Evolutionary conservation across 1,140 invertebrate genomes (phyloP).

Genomic region (Harpegnathos saltator): DNA sequence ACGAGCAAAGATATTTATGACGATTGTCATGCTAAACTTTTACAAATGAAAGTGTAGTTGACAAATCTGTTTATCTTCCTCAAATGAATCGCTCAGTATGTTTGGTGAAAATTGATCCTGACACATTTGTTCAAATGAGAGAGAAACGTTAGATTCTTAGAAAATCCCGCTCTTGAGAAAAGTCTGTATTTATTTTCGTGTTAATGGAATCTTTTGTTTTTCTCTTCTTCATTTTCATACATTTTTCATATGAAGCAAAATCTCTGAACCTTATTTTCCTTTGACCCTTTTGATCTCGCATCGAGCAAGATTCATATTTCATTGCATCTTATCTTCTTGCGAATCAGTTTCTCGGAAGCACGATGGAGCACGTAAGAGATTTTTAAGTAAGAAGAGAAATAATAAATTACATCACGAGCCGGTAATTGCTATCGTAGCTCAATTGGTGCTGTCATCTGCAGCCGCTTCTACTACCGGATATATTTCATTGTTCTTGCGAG

Average conservation of each 20-base stretch:
- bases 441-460: constrained; percentile 5
- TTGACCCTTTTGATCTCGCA: constrained; percentile 18
- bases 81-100: background rate
- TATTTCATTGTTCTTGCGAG: background rate
- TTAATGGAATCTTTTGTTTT: background rate
- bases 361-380: constrained; percentile 4
- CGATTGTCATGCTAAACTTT: constrained; percentile 13
- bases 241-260: background rate
- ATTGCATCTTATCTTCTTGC: constrained; percentile 40
- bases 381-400: constrained; percentile 27
- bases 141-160: background rate
- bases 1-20: constrained; percentile 1
- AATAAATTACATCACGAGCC: constrained; percentile 31
- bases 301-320: constrained; percentile 6
- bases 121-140: background rate
- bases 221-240: background rate
- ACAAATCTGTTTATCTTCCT: background rate
- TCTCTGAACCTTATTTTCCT: background rate
- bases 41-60: background rate
- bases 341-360: constrained; percentile 36
- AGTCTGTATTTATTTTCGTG: background rate
- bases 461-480: background rate
- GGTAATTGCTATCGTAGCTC: constrained; percentile 30
- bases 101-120: background rate
- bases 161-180: background rate